phyloP scores from a whole-genome alignment of 2,888 invertebrate genomes.

The Orchesella flavescens region DNA sequence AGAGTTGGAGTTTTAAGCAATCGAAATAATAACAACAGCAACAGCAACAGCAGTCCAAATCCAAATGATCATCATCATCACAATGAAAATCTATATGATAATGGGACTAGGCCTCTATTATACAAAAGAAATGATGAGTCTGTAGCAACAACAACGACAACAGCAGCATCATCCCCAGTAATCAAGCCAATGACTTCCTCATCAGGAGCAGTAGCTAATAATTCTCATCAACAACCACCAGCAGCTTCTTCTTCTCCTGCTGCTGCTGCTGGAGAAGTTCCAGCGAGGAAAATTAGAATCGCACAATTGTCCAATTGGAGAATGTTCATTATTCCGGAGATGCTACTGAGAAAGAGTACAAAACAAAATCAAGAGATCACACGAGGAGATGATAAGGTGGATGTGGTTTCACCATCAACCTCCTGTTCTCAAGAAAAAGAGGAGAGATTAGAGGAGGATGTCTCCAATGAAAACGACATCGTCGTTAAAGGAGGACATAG shows the following conservation, averaged over 20 bases:
- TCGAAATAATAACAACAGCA: no score
- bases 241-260: no score
- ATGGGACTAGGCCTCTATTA: conserved; percentile 18
- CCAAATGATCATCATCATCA: conserved; percentile 1
- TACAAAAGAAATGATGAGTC: conserved; percentile 1
- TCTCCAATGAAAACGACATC: neutral
- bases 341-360: neutral
- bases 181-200: conserved; percentile 48
- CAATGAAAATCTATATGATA: conserved; percentile 2
- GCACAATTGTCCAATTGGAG: conserved; percentile 15
- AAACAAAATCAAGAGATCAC: neutral
- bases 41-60: neutral
- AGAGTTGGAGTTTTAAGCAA: neutral
- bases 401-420: neutral
- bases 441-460: neutral
- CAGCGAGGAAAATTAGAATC: neutral
- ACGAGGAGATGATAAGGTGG: neutral
- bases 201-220: conserved; percentile 5
- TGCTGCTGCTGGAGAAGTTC: no score
- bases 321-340: conserved; percentile 55
- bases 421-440: neutral
- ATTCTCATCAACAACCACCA: neutral
- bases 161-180: conserved; percentile 16
- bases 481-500: neutral
- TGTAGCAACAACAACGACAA: neutral